Evolutionary conservation across 2,888 invertebrate genomes (phyloP).

Genomic region (Leistus spinibarbis): DNA sequence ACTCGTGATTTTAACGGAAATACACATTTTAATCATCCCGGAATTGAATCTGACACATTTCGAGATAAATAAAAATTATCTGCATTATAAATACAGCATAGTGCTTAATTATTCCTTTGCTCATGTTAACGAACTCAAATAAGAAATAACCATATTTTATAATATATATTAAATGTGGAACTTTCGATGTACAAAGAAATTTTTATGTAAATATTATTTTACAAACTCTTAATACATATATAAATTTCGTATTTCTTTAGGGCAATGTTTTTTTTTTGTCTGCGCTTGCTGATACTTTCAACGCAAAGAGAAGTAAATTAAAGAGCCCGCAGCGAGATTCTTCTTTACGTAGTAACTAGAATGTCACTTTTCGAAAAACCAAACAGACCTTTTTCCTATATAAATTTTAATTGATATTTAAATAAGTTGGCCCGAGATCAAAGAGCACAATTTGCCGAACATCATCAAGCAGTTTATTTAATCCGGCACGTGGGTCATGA

Average conservation of each 20-base stretch:
- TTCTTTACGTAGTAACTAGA: background rate
- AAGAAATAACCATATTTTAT: background rate
- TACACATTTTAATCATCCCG: too few relatives aligned
- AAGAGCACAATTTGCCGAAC: background rate
- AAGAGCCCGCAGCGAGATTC: background rate
- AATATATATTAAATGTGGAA: background rate
- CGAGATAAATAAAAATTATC: too few relatives aligned
- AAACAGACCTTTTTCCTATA: background rate
- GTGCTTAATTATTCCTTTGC: background rate
- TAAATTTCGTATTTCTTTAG: background rate
- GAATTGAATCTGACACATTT: too few relatives aligned
- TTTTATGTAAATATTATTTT: background rate
- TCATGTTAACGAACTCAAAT: too few relatives aligned
- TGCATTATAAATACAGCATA: too few relatives aligned
- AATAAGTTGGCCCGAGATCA: background rate
- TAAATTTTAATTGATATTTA: background rate
- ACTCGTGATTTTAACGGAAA: too few relatives aligned
- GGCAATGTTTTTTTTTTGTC: background rate
- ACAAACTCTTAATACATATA: background rate
- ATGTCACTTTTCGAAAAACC: background rate
- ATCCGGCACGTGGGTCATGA: background rate
- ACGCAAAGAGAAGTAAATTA: background rate
- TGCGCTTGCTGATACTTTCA: too few relatives aligned
- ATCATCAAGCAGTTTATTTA: background rate
- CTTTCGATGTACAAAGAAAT: background rate